Evolutionary conservation across 2,888 invertebrate species (phyloP), one percentile per base, ranked within the genome.

Genomic region (Drosophila percnosoma): DNA sequence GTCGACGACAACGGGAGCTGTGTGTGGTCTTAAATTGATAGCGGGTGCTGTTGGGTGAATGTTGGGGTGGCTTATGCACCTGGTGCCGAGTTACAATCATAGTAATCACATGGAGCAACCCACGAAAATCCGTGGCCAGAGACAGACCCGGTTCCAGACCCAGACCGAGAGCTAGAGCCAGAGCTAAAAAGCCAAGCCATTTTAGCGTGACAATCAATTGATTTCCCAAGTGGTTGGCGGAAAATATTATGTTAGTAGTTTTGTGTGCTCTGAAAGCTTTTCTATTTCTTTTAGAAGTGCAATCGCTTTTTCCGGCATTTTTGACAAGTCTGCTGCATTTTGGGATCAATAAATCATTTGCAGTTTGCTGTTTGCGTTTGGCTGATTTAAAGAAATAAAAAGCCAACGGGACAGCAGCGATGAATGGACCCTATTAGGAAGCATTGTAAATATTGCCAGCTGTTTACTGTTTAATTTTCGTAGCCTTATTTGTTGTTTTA

Each of bases 171-270:
- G 59, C 59, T 33, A 57, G 57, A 70, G 62, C 63, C 67, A 80
- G 68, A 79, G 75, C 71, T 60, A 75, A 79, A 38, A 45, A 45
- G 45, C 24, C 8, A 24, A 42, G 77, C 76, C 74, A 90, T 89
- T 90, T 90, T 68, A 82, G 84, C 90, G 87, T 73, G 80, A 84
- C 90, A 84, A 87, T 87, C 87, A 87, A 90, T 78, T 90, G 87
- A 87, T 87, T 87, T 90, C 87, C 87, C 87, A 76, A 68, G 90
- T 62, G 87, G 77, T 68, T 69, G 69, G 60, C 51, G 66, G 64
- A 63, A 76, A 77, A 75, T 68, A 65, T 73, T 59, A 34, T 27
- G 11, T 59, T 53, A 33, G 36, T 31, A 31, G 34, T 38, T 42
- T 51, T 33, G 40, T 18, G 21, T 29, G 38, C 18, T 36, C 65